These are phyloP conservation scores for Allophyes oxyacanthae DNA, from an alignment of 2,888 invertebrate species.

Conservation along the genomic window DNA sequence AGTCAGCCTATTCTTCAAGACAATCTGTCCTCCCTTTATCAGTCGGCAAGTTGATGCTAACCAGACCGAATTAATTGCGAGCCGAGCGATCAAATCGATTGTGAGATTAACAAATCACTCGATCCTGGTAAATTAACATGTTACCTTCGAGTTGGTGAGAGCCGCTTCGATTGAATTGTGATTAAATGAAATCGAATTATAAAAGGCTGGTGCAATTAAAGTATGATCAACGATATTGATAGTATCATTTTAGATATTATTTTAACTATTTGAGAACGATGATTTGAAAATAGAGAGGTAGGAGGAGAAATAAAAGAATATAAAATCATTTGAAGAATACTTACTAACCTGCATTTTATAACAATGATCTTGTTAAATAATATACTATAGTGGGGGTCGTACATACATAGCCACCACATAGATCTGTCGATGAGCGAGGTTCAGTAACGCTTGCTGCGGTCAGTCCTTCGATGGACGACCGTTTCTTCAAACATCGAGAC, in stretches of 20 bases:
- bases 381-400: too few species aligned
- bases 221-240: slow-evolving; percentile 24
- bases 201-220: slow-evolving; percentile 38
- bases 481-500: too few species aligned
- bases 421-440: too few species aligned
- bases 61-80: slow-evolving; percentile 60
- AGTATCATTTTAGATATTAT: slow-evolving; percentile 6
- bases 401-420: too few species aligned
- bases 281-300: too few species aligned
- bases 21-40: slow-evolving; percentile 42
- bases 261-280: too few species aligned
- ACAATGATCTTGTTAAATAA: too few species aligned
- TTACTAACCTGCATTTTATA: too few species aligned
- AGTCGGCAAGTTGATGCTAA: slow-evolving; percentile 47
- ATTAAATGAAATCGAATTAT: slow-evolving; percentile 56
- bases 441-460: too few species aligned
- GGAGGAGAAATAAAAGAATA: too few species aligned
- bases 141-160: slow-evolving; percentile 52
- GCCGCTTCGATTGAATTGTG: slow-evolving; percentile 49
- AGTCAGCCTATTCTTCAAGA: slow-evolving; percentile 14
- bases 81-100: slow-evolving; percentile 57
- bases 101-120: slow-evolving; percentile 68
- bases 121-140: slow-evolving; percentile 63
- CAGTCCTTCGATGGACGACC: too few species aligned
- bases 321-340: too few species aligned